Conservation (phyloP, 1,140 invertebrate species). For the Anadara kagoshimensis region DNA sequence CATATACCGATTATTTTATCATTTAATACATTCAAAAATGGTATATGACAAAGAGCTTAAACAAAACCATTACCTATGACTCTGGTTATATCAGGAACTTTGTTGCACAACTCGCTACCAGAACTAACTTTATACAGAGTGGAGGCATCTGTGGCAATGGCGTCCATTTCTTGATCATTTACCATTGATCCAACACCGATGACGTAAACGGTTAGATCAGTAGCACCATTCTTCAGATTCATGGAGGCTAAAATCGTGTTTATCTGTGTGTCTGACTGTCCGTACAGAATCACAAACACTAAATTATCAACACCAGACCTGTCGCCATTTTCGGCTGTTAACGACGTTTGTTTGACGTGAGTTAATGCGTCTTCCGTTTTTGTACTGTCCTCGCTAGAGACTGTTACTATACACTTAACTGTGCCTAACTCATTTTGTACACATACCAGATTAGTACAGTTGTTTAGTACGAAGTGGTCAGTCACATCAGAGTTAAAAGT, state of each 20-base stretch:
- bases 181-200: conserved; percentile 4
- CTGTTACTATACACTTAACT: conserved; percentile 5
- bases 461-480: conserved; percentile 15
- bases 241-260: background rate
- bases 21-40: too few relatives aligned
- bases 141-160: background rate
- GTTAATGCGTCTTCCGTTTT: conserved; percentile 16
- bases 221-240: background rate
- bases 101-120: background rate
- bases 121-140: background rate
- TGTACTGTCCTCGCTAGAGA: background rate
- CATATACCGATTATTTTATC: too few relatives aligned
- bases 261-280: background rate
- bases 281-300: conserved; percentile 19
- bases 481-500: conserved; percentile 3
- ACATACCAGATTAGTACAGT: conserved; percentile 6
- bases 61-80: background rate
- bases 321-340: background rate
- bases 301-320: conserved; percentile 7
- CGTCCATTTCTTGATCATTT: background rate
- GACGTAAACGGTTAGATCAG: background rate
- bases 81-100: background rate
- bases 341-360: conserved; percentile 3
- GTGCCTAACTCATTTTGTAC: conserved; percentile 15
- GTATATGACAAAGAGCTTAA: too few relatives aligned